Conservation (phyloP, 2,888 invertebrate genomes). For the Agriopis aurantiaria region DNA sequence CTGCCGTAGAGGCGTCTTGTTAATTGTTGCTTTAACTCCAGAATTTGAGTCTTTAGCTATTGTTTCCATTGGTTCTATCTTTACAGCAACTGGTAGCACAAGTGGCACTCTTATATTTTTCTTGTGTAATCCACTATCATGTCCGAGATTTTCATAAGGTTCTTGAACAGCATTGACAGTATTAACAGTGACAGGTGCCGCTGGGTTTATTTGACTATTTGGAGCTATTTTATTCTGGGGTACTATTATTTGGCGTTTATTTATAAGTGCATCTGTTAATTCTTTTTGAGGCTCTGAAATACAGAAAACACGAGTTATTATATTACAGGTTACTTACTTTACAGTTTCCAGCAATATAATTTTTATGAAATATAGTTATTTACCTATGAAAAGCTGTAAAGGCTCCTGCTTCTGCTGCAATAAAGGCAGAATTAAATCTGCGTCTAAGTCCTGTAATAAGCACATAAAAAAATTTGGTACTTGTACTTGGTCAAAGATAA, state of each 20-base stretch:
- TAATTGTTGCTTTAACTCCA: neutral
- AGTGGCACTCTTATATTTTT: neutral
- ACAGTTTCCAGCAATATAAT: neutral
- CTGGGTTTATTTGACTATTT: neutral
- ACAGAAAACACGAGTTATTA: neutral
- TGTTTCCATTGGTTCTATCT: neutral
- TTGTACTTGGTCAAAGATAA: too few relatives aligned
- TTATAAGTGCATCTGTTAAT: conserved; percentile 2
- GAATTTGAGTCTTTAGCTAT: neutral
- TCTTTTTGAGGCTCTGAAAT: conserved; percentile 27
- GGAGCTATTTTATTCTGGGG: neutral
- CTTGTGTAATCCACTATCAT: neutral
- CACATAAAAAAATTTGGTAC: neutral
- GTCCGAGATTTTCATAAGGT: neutral
- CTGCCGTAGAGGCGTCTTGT: conserved; percentile 9
- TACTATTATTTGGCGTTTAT: conserved; percentile 16
- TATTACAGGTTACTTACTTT: neutral
- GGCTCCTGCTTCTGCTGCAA: conserved; percentile 39
- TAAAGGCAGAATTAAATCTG: conserved; percentile 22
- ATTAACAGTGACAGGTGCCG: neutral
- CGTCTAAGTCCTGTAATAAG: conserved; percentile 12
- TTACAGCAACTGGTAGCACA: neutral
- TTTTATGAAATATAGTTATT: conserved; percentile 7
- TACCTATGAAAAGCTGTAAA: conserved; percentile 47
- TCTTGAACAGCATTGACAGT: neutral